Evolutionary conservation across 23 tunicate genomes (phyloP), one percentile per base, ranked within the genome.

Genomic region (Oikopleura vanhoeffeni): DNA sequence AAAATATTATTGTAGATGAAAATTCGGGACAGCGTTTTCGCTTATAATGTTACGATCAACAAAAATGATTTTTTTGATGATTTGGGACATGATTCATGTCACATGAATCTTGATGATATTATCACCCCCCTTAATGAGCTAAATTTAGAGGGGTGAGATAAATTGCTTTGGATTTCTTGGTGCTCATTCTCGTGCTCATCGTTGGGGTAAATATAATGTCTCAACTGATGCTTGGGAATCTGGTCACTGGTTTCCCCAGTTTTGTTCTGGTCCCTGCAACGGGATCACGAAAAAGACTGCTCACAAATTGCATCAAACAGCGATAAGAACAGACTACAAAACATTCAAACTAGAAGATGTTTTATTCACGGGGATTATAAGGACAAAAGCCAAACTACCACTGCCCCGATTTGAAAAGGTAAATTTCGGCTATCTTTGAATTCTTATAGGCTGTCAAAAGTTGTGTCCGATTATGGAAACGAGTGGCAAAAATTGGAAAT

Each of bases 131-230:
- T n/a, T n/a, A n/a, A n/a, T n/a, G n/a, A n/a, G n/a, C n/a, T n/a
- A n/a, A n/a, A n/a, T n/a, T n/a, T n/a, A n/a, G n/a, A n/a, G n/a
- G n/a, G n/a, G n/a, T n/a, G n/a, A n/a, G n/a, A n/a, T 49, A 49
- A 49, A 49, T 49, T 49, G 64, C 24, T 49, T 49, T 49, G 64
- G 64, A 49, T 49, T 49, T 49, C 64, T 49, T 24, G 64, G 64
- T 8, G 64, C 34, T 24, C 79, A 71, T 32, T 18, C 79, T 4
- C 79, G 79, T 2, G 36, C 79, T 30, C 35, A 71, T 30, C 79
- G 79, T 18, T 71, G 79, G 79, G 79, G 79, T 2, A 71, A 71
- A 71, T 71, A 71, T 30, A 71, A 71, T 71, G 79, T 71, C 79
- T 18, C 79, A 24, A 24, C 32, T 30, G 79, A 71, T 2, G 36